These are phyloP conservation scores for Arrhopalites spinosus DNA, from an alignment of 2,888 invertebrate genomes.

Conservation along the genomic window DNA sequence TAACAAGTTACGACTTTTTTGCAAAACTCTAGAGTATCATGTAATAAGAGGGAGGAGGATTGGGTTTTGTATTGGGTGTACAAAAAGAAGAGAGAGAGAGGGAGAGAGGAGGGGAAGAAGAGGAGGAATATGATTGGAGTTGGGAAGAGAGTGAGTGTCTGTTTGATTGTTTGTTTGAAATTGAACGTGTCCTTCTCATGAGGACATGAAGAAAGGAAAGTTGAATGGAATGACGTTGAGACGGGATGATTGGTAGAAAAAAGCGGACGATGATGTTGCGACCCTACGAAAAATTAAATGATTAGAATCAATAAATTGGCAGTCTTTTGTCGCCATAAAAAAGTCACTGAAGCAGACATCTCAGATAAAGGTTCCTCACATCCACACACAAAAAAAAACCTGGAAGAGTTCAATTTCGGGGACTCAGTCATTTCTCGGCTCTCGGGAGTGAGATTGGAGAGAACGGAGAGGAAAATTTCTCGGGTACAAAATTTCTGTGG, in stretches of 20 bases:
- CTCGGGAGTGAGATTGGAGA: conserved; percentile 42
- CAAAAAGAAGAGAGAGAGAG: background rate
- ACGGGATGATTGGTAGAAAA: conserved; percentile 32
- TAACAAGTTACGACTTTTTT: background rate
- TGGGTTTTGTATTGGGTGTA: background rate
- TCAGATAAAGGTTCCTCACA: conserved; percentile 47
- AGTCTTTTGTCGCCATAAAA: conserved; percentile 56
- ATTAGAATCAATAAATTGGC: conserved; percentile 57
- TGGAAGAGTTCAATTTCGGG: conserved; percentile 55
- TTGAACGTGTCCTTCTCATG: conserved; percentile 28
- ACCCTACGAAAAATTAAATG: conserved; percentile 56
- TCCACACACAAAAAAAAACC: conserved; percentile 26
- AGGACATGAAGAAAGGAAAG: conserved; percentile 33
- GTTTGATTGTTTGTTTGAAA: conserved; percentile 34
- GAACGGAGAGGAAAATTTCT: conserved; percentile 47
- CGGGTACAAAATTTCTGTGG: background rate
- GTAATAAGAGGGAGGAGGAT: background rate
- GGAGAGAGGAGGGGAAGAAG: conserved; percentile 16
- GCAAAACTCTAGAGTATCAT: background rate
- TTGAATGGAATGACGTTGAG: conserved; percentile 32
- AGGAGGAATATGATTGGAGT: conserved; percentile 27
- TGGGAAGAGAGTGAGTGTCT: conserved; percentile 27
- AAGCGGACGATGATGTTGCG: conserved; percentile 45
- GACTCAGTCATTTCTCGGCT: conserved; percentile 49
- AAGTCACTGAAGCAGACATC: conserved; percentile 56